phyloP scores from a whole-genome alignment of 2,888 invertebrate species.

The Standfussiana lucernea region DNA sequence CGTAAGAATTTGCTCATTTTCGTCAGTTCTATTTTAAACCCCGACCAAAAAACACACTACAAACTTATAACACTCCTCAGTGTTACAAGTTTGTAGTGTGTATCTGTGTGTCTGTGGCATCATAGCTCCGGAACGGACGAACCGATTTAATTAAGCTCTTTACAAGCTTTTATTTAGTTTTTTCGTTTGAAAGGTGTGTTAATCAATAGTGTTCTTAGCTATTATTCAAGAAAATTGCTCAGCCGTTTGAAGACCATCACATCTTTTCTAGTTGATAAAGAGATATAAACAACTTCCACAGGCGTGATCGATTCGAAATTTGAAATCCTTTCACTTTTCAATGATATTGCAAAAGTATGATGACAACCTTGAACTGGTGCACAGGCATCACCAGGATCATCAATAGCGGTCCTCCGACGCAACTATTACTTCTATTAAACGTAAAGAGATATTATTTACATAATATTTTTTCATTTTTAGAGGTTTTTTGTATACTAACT shows the following conservation, averaged over 20 bases:
- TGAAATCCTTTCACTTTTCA: neutral
- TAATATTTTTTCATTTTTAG: neutral
- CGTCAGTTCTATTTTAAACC: slow-evolving; percentile 27
- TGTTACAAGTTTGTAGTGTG: neutral
- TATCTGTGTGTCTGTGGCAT: neutral
- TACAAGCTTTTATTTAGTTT: no score
- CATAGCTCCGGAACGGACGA: neutral
- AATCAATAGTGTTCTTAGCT: neutral
- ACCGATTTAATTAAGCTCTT: neutral
- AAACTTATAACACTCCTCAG: no score
- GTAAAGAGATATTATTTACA: neutral
- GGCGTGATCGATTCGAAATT: neutral
- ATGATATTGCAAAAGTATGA: neutral
- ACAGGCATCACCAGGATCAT: neutral
- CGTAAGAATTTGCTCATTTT: slow-evolving; percentile 25
- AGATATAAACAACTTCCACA: neutral
- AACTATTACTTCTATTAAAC: neutral
- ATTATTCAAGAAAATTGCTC: neutral
- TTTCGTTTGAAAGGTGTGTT: neutral
- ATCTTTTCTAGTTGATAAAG: neutral
- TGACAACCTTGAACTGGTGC: neutral
- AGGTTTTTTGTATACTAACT: neutral
- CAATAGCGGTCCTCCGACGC: neutral
- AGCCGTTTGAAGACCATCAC: neutral
- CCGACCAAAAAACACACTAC: neutral